These are phyloP conservation scores for Trochalopteron elliotii DNA, from an alignment of 2,113 vertebrate genomes.

Conservation along the genomic window DNA sequence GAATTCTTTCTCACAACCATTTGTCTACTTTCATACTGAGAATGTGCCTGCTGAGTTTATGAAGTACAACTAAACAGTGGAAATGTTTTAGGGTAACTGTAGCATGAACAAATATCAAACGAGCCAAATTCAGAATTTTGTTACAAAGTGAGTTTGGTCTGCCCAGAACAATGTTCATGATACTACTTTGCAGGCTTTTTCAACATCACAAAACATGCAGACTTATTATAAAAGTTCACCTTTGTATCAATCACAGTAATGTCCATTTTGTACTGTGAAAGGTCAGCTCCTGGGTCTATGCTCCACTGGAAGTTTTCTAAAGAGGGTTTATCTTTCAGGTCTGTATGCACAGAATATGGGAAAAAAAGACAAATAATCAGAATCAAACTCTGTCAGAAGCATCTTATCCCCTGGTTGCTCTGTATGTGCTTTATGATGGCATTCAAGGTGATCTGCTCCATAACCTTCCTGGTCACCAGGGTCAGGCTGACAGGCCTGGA, in stretches of 20 bases:
- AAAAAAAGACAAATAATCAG: background rate
- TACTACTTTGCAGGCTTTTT: background rate
- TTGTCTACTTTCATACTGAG: background rate
- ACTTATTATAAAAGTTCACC: constrained; percentile 62
- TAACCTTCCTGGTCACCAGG: background rate
- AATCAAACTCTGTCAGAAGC: background rate
- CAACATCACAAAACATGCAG: background rate
- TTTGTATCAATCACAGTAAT: constrained; percentile 73
- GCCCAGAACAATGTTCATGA: background rate
- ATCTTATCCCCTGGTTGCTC: background rate
- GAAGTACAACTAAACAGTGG: background rate
- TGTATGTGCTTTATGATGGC: background rate
- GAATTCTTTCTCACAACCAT: background rate
- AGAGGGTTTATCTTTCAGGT: constrained; percentile 52
- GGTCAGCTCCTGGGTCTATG: constrained; percentile 85
- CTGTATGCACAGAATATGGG: background rate
- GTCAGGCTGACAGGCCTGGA: background rate
- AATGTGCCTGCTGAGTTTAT: background rate
- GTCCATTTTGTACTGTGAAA: constrained; percentile 84
- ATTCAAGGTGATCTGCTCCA: background rate
- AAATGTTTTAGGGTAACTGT: background rate
- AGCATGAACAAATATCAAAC: background rate
- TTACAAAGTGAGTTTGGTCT: background rate
- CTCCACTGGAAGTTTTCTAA: constrained; percentile 88
- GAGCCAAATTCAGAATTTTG: background rate